Base-by-base conservation (phyloP, 37 sponge, comb jelly and placozoan genomes). In the Axinella damicornis region DNA sequence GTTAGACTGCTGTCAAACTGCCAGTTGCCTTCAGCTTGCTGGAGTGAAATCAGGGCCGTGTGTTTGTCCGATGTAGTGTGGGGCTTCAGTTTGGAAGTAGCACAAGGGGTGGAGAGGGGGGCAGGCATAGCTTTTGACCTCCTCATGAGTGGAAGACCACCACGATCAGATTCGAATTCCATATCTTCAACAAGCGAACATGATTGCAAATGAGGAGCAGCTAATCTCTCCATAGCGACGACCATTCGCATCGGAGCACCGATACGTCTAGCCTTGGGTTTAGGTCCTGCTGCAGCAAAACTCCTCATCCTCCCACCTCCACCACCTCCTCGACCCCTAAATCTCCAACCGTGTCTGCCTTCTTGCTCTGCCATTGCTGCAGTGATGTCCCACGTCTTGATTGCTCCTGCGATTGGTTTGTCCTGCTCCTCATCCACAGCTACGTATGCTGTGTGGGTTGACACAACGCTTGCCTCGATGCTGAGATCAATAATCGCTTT, bases 381-480 rank as follows among this genome's bases (percentile, higher is more conserved):
- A 53, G 52, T 60, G 37, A 83, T 19, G 72, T 91, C 87, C 81
- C 82, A 91, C 2, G 65, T 60, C 74, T 87, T 74, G 58, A 92
- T 70, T 35, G 88, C 81, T 17, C 92, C 92, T 53, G 83, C 69
- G 0, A 92, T 78, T 28, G 92, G 92, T 28, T 87, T 68, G 63
- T 73, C 54, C 58, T 74, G 72, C 35, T 87, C 84, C 38, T 85
- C 90, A 71, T 93, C 93, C 17, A 93, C 69, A 30, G 93, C 93
- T 53, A 93, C 59, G 66, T 70, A 92, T 2, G 90, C 93, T 34
- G 93, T 92, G 86, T 85, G 74, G 20, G 54, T 53, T 34, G 93
- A 93, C 35, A 92, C 60, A 6, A 92, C 89, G 76, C 82, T 79
- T 27, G 65, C 70, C 65, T 88, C 93, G 55, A 84, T 68, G 59